phyloP scores from a whole-genome alignment of 2,888 invertebrate species.

The Drosophila buzzatii region DNA sequence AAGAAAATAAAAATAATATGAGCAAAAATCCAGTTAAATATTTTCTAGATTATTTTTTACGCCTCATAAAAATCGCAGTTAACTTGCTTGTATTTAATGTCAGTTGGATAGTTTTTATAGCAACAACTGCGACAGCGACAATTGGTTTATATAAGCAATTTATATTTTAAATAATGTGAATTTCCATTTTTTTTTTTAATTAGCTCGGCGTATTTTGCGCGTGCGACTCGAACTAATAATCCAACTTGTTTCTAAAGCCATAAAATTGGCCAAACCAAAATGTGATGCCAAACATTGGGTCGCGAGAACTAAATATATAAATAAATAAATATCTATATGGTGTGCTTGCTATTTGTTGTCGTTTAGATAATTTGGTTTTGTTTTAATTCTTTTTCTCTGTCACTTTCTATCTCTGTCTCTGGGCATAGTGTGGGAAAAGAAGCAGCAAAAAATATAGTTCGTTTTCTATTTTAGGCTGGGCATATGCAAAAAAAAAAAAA shows the following conservation, averaged over 20 bases:
- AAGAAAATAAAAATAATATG: neutral
- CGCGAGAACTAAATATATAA: constrained; percentile 53
- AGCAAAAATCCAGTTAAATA: neutral
- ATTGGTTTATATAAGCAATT: constrained; percentile 22
- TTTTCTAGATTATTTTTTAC: neutral
- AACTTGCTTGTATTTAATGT: neutral
- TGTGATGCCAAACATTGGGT: constrained; percentile 28
- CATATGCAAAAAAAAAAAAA: constrained; percentile 62
- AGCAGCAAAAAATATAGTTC: constrained; percentile 33
- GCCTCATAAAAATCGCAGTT: neutral
- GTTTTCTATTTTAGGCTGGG: constrained; percentile 62
- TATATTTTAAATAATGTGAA: neutral
- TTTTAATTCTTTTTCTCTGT: neutral
- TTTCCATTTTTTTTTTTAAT: constrained; percentile 18
- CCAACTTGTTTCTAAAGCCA: constrained; percentile 29
- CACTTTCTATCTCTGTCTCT: constrained; percentile 2
- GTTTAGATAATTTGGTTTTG: constrained; percentile 20
- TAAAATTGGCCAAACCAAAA: constrained; percentile 43
- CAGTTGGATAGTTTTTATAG: constrained; percentile 9
- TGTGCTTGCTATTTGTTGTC: constrained; percentile 47
- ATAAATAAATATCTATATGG: constrained; percentile 52
- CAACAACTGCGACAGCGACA: constrained; percentile 7
- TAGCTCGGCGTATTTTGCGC: constrained; percentile 15
- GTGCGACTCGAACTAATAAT: constrained; percentile 28
- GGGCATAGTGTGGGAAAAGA: constrained; percentile 54